Evolutionary conservation across 2,113 vertebrate species (phyloP).

Genomic region (Ranitomeya variabilis): DNA sequence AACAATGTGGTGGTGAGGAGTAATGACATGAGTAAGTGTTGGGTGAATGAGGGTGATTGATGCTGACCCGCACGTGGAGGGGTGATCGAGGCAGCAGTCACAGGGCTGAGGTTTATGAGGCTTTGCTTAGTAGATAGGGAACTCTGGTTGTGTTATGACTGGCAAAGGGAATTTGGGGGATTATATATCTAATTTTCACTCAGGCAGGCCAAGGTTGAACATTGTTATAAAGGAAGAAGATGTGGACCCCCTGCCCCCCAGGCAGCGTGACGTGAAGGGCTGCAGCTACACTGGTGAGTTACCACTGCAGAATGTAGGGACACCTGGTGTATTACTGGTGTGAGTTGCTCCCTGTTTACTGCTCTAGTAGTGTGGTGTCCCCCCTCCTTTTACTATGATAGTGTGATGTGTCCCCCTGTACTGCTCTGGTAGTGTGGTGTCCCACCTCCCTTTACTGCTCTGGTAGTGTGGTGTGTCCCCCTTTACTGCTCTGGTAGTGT

Average conservation of each 20-base stretch:
- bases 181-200: no score
- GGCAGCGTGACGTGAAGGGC: not conserved
- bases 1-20: no score
- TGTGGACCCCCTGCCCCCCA: not conserved
- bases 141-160: not conserved
- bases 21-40: no score
- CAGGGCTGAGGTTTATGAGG: no score
- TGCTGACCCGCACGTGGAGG: no score
- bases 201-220: not conserved
- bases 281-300: not conserved
- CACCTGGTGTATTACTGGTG: no score
- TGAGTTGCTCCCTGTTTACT: no score
- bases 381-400: not conserved
- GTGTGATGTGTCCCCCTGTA: not conserved
- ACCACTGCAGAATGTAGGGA: not conserved
- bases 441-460: not conserved
- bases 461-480: no score
- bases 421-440: not conserved
- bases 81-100: no score
- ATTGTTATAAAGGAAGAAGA: constrained; percentile 25
- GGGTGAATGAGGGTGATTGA: no score
- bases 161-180: not conserved
- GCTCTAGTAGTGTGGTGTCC: no score
- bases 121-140: not conserved
- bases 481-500: no score